phyloP scores from a whole-genome alignment of 2,113 vertebrate species.

The Psophia crepitans region DNA sequence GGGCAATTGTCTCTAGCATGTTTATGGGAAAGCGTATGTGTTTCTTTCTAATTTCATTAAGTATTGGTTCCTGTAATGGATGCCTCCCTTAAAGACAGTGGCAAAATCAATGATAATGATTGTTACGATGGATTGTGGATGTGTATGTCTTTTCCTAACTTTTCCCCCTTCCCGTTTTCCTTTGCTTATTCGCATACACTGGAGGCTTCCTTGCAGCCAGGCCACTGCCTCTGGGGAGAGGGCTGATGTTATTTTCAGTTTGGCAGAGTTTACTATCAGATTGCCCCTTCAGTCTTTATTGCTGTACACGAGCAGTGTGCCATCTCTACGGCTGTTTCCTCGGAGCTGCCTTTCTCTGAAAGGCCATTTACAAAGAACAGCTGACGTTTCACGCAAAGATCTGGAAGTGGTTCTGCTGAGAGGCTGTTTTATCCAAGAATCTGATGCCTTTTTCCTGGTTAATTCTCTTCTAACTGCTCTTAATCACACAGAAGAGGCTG shows the following conservation, averaged over 20 bases:
- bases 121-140: conserved; percentile 51
- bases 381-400: rapidly evolving
- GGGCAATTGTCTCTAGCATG: conserved; percentile 44
- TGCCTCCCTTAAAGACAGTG: conserved; percentile 64
- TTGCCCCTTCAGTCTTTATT: neutral
- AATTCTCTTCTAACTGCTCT: neutral
- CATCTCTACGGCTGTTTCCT: neutral
- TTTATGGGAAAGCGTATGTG: conserved; percentile 63
- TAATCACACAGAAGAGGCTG: neutral
- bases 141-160: neutral
- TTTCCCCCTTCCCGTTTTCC: neutral
- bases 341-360: neutral
- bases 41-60: conserved; percentile 54
- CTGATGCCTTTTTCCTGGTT: neutral
- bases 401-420: neutral
- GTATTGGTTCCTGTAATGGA: conserved; percentile 71
- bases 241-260: rapidly evolving
- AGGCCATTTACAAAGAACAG: neutral
- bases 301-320: neutral
- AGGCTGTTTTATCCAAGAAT: neutral
- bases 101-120: conserved; percentile 72
- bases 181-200: neutral
- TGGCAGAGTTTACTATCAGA: neutral
- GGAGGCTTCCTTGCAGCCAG: neutral
- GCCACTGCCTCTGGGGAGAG: neutral